Percentiles rank a stretch among this genome's conserved stretches.
These are phyloP conservation scores for Beroe ovata DNA, from an alignment of 37 sponge, comb jelly and placozoan genomes.

Conservation along the genomic window DNA sequence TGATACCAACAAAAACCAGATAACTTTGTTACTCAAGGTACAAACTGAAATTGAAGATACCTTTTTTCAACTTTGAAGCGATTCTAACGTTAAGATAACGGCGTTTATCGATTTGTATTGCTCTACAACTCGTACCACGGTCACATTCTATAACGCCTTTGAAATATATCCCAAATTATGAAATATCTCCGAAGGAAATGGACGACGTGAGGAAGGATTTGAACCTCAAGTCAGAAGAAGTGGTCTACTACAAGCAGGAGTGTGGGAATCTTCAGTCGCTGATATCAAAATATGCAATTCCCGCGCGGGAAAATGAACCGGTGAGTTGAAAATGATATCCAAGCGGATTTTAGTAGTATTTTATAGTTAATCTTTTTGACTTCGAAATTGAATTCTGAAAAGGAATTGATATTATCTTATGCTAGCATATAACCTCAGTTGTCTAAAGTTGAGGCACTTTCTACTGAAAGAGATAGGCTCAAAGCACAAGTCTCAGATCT, in stretches of 20 bases:
- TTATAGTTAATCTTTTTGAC: too few relatives aligned
- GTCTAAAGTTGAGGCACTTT: slow-evolving; percentile 23
- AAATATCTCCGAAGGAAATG: too few relatives aligned
- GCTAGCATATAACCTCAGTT: not conserved
- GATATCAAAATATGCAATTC: slow-evolving; percentile 46
- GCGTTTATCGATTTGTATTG: too few relatives aligned
- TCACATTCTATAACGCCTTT: too few relatives aligned
- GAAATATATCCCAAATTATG: too few relatives aligned
- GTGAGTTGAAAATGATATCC: not conserved
- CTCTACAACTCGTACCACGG: too few relatives aligned
- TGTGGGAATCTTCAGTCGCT: slow-evolving; percentile 41
- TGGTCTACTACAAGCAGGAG: slow-evolving; percentile 58
- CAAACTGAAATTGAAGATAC: too few relatives aligned
- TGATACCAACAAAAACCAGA: slow-evolving; percentile 36
- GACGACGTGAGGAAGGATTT: slow-evolving; percentile 40
- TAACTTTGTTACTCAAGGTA: slow-evolving; percentile 32
- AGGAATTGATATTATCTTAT: not conserved
- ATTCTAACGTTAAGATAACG: too few relatives aligned
- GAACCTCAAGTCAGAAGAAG: slow-evolving; percentile 56
- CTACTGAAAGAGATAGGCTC: slow-evolving; percentile 15
- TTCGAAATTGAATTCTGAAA: too few relatives aligned
- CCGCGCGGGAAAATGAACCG: slow-evolving; percentile 47
- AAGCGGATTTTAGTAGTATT: too few relatives aligned
- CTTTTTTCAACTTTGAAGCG: too few relatives aligned
- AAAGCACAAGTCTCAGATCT: slow-evolving; percentile 13